These are phyloP conservation scores for Macrophya annulata DNA, from an alignment of 2,888 invertebrate species.

Conservation along the genomic window DNA sequence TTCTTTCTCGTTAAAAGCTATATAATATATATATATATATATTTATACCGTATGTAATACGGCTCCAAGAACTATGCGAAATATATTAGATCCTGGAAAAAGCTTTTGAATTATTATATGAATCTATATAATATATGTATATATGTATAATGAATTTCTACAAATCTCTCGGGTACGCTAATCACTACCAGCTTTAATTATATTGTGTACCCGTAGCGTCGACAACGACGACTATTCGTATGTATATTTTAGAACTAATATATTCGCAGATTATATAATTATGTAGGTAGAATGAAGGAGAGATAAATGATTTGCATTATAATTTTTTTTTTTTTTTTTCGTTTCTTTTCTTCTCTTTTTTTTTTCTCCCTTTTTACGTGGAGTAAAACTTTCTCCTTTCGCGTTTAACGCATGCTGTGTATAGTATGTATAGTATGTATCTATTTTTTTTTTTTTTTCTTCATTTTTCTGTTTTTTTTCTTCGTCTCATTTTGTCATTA, in stretches of 20 bases:
- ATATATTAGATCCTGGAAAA: constrained; percentile 23
- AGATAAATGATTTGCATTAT: constrained; percentile 5
- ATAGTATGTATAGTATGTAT: constrained; percentile 6
- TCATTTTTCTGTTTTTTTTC: background rate
- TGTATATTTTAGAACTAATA: background rate
- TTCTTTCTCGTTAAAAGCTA: background rate
- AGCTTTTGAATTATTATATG: background rate
- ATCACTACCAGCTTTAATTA: constrained; percentile 22
- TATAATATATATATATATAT: constrained; percentile 4
- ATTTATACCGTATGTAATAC: background rate
- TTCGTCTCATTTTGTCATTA: background rate
- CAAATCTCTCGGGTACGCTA: constrained; percentile 23
- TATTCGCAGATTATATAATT: constrained; percentile 14
- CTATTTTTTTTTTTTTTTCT: background rate
- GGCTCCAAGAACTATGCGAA: constrained; percentile 11
- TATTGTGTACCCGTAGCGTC: constrained; percentile 39
- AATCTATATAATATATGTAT: background rate
- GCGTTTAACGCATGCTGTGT: background rate
- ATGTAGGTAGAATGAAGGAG: background rate
- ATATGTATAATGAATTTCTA: background rate
- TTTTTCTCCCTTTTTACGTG: background rate
- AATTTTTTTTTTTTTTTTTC: background rate
- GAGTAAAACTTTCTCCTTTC: constrained; percentile 44
- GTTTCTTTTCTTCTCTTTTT: background rate
- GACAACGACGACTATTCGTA: constrained; percentile 41